Evolutionary conservation across 2,113 vertebrate genomes (phyloP), one percentile per base, ranked within the genome.

Genomic region (Oncorhynchus nerka): DNA sequence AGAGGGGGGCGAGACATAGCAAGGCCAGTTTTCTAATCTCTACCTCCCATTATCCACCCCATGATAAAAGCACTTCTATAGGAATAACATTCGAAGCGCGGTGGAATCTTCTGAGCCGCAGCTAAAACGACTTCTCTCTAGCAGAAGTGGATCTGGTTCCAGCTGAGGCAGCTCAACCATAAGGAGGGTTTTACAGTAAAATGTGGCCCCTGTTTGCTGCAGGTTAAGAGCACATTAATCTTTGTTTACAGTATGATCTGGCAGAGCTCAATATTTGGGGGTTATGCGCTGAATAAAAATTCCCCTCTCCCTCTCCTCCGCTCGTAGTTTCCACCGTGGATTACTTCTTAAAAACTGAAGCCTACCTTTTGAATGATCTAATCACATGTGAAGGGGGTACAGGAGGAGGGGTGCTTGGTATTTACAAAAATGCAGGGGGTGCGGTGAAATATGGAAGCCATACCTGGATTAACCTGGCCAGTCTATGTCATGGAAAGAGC

Each of bases 271-370:
- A 88, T 90, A 85, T 84, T 80, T 74, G 65, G 74, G 70, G 65
- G 69, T 71, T 84, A 75, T 76, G 70, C 20, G 6, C n/a, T 28
- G 79, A 79, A 85, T 51, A 80, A 70, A 73, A 75, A 76, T 87
- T 55, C 24, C 66, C 22, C 55, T 65, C 20, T 28, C 62, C 30
- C 4, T 1, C 22, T 51, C 57, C 13, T 45, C 68, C 57, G 68
- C n/a, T 9, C 59, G 5, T 6, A 22, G 20, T 3, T 26, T 69
- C 83, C 79, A 86, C 78, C 30, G 74, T 76, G 81, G 85, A 90
- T 89, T 84, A 87, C 86, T 87, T 92, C 87, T 88, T 92, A 91
- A 92, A 90, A 91, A 88, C 89, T 68, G 28, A 85, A 82, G 84
- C 86, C 79, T 86, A 78, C 15, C 57, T 71, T 76, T 69, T 22